phyloP scores from a whole-genome alignment of 2,113 vertebrate genomes.

The Terrapene triunguis region DNA sequence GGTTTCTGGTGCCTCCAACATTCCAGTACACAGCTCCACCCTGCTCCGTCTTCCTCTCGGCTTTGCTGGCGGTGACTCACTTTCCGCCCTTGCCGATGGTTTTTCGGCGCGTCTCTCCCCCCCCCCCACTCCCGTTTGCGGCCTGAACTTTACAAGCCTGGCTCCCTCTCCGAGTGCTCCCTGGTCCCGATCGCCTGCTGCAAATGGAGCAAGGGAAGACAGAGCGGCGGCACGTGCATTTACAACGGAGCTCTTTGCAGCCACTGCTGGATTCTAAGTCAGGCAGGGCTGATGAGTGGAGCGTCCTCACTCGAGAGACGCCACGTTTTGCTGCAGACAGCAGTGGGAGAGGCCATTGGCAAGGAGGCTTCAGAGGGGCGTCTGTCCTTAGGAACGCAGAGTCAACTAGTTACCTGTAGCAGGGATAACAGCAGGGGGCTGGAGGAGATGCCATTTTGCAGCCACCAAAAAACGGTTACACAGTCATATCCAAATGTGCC shows the following conservation, averaged over 20 bases:
- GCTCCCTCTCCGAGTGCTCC: background rate
- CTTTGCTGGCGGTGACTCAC: background rate
- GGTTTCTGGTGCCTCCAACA: background rate
- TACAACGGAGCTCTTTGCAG: background rate
- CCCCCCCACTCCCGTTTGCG: background rate
- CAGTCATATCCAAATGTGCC: slow-evolving; percentile 67
- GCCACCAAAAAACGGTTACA: slow-evolving; percentile 54
- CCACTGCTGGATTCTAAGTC: slow-evolving; percentile 7
- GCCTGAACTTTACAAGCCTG: background rate
- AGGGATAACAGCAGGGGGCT: slow-evolving; percentile 38
- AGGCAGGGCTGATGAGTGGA: background rate
- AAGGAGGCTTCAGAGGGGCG: background rate
- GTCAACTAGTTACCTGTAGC: slow-evolving; percentile 36
- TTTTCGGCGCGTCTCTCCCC: background rate
- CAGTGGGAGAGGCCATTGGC: background rate
- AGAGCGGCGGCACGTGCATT: background rate
- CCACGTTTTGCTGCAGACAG: background rate
- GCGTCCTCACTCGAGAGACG: background rate
- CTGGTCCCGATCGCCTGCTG: background rate
- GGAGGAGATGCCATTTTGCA: slow-evolving; percentile 46
- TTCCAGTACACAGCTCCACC: background rate
- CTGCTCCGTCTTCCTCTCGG: background rate
- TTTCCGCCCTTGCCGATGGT: background rate
- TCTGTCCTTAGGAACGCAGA: slow-evolving; percentile 25
- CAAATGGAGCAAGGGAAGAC: background rate